Conservation (phyloP, 92 coral and sea anemone species). For the Desmophyllum pertusum region DNA sequence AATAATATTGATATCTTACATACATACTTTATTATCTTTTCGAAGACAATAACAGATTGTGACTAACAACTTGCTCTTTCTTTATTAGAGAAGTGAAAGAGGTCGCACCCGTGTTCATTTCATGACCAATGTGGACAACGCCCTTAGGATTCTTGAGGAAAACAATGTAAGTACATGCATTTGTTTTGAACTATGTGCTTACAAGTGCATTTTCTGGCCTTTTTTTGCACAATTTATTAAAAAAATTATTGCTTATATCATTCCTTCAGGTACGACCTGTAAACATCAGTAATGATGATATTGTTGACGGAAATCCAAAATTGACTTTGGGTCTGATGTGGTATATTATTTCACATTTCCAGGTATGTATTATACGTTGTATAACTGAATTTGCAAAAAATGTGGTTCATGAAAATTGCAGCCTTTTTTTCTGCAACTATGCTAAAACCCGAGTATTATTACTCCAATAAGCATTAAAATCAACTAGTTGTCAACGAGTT, state of each 20-base stretch:
- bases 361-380: constrained; percentile 46
- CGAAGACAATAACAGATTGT: too few relatives aligned
- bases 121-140: constrained; percentile 94
- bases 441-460: too few relatives aligned
- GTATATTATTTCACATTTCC: constrained; percentile 94
- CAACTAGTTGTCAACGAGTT: too few relatives aligned
- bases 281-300: constrained; percentile 93
- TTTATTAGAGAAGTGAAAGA: constrained; percentile 83
- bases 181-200: background rate
- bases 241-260: background rate
- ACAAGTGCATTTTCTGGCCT: too few relatives aligned
- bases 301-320: constrained; percentile 94
- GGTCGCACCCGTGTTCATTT: constrained; percentile 93
- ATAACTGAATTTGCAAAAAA: background rate
- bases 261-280: constrained; percentile 71
- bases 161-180: constrained; percentile 80
- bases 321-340: constrained; percentile 90
- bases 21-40: too few relatives aligned
- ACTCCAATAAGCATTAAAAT: too few relatives aligned
- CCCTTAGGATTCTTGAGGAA: constrained; percentile 77
- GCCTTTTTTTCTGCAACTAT: too few relatives aligned
- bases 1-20: too few relatives aligned
- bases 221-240: too few relatives aligned
- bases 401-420: background rate
- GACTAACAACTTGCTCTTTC: background rate